Evolutionary conservation across 2,797 vertebrate genomes (phyloP).

Genomic region (Mus spretus): DNA sequence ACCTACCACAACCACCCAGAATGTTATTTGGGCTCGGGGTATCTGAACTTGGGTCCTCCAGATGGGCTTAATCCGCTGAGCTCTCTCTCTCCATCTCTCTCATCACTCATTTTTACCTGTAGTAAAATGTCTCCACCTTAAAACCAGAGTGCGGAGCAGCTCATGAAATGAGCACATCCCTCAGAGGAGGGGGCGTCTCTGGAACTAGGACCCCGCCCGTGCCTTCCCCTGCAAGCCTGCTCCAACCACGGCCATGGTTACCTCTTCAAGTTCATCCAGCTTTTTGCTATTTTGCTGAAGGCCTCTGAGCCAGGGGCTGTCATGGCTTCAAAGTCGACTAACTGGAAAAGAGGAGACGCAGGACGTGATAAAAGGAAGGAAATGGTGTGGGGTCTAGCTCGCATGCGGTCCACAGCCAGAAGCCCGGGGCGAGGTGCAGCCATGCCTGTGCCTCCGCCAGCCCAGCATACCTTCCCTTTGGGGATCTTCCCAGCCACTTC

Average conservation of each 20-base stretch:
- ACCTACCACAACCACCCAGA: neutral
- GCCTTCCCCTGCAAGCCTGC: neutral
- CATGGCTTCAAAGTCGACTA: constrained; percentile 99
- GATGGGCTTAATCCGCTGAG: neutral
- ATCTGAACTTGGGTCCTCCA: neutral
- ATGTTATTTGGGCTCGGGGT: neutral
- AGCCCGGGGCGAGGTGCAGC: accelerated
- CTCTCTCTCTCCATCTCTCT: neutral
- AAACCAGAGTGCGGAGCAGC: neutral
- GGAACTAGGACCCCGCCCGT: accelerated
- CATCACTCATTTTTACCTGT: neutral
- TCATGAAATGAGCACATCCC: neutral
- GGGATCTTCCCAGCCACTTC: constrained; percentile 97
- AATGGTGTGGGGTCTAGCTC: neutral
- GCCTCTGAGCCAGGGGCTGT: constrained; percentile 95
- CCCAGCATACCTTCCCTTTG: constrained; percentile 94
- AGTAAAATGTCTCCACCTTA: neutral
- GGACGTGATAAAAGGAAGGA: neutral
- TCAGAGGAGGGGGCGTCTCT: no score
- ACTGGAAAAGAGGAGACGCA: constrained; percentile 87
- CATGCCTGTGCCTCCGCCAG: neutral
- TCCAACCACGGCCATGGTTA: constrained; percentile 79
- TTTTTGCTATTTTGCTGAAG: constrained; percentile 96
- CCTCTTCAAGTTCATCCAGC: constrained; percentile 98
- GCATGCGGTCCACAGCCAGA: no score